These are phyloP conservation scores for Drosophila serrata DNA, from an alignment of 1,140 invertebrate genomes.

Conservation along the genomic window DNA sequence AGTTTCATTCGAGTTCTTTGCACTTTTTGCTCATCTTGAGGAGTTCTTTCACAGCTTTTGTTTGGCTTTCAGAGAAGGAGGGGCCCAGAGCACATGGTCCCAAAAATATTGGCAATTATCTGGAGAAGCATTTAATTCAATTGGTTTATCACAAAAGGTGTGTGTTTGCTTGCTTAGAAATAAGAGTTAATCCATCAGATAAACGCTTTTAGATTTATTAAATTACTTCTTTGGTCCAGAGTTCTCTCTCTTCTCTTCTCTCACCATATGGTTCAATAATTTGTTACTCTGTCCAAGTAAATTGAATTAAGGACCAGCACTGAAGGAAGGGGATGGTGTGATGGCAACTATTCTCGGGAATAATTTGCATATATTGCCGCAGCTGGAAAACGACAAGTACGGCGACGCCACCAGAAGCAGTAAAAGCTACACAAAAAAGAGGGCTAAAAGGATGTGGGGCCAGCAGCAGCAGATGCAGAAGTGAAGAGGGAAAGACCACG, in stretches of 20 bases:
- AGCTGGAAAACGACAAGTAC: conserved; percentile 26
- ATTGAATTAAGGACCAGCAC: conserved; percentile 28
- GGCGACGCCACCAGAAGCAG: conserved; percentile 12
- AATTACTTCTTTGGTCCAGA: conserved; percentile 21
- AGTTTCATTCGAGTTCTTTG: conserved; percentile 55
- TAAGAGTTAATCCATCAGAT: conserved; percentile 18
- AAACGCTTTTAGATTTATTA: conserved; percentile 28
- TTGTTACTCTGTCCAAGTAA: conserved; percentile 17
- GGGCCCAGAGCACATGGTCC: background rate
- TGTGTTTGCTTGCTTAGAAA: conserved; percentile 3
- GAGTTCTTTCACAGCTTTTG: conserved; percentile 20
- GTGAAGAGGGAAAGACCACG: conserved; percentile 8
- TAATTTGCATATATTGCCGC: conserved; percentile 49
- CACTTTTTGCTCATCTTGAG: conserved; percentile 37
- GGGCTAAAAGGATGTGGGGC: conserved; percentile 24
- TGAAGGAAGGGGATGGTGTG: background rate
- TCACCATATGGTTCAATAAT: conserved; percentile 40
- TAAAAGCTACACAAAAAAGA: conserved; percentile 1
- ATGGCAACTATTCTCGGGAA: conserved; percentile 27
- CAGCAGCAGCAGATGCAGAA: conserved; percentile 38
- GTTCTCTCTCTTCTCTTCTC: too few species aligned
- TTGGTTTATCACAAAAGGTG: conserved; percentile 22
- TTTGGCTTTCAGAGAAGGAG: background rate
- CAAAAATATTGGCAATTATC: conserved; percentile 42
- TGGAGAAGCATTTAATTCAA: conserved; percentile 36